Conservation (phyloP, 2,888 invertebrate species). For the Trissonchulus latispiculum region DNA sequence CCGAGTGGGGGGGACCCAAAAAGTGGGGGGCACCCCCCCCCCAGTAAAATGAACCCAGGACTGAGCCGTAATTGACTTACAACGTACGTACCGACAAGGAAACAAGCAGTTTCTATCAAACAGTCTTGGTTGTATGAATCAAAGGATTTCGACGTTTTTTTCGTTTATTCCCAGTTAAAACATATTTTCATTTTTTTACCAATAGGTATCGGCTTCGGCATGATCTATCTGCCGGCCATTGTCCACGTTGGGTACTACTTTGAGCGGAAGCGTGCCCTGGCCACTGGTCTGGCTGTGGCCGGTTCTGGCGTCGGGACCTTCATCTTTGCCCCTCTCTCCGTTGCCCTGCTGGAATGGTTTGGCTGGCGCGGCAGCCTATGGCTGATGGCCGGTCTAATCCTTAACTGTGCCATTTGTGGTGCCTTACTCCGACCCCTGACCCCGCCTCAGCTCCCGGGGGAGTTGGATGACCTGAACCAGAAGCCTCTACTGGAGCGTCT, state of each 20-base stretch:
- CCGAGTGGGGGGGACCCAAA: too few relatives aligned
- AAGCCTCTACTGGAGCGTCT: conserved; percentile 9
- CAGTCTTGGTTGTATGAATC: background rate
- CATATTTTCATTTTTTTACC: conserved; percentile 35
- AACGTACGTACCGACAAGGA: background rate
- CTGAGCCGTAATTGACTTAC: too few relatives aligned
- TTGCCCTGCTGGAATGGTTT: conserved; percentile 22
- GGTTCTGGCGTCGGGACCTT: conserved; percentile 66
- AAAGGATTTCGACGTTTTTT: background rate
- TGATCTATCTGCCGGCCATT: conserved; percentile 90
- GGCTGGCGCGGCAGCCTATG: conserved; percentile 55
- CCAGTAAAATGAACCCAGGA: too few relatives aligned
- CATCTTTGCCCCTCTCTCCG: conserved; percentile 46
- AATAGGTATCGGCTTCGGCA: conserved; percentile 85
- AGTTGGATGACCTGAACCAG: background rate
- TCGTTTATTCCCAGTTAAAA: too few relatives aligned
- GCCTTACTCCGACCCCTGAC: conserved; percentile 68
- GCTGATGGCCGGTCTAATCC: conserved; percentile 60
- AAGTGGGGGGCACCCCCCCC: background rate
- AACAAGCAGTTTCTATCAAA: background rate
- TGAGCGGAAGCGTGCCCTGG: conserved; percentile 84
- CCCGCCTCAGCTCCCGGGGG: conserved; percentile 17
- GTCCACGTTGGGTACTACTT: conserved; percentile 94
- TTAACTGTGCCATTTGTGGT: conserved; percentile 67
- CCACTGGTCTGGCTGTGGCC: conserved; percentile 89